These are phyloP conservation scores for Steinernema scapterisci DNA, from an alignment of 2,888 invertebrate species.

Conservation along the genomic window DNA sequence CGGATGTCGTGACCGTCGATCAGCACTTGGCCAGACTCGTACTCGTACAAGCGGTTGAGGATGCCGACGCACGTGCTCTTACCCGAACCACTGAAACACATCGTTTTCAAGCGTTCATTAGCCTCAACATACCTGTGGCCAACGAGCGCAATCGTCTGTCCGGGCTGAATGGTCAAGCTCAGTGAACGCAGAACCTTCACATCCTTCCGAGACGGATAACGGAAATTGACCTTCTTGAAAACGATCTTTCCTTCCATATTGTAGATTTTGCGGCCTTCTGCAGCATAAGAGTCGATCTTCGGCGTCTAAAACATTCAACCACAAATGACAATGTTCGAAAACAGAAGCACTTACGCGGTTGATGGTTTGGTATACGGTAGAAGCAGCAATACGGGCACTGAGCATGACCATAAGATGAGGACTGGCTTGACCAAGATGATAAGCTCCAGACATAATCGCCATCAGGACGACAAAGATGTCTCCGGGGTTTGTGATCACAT, in stretches of 20 bases:
- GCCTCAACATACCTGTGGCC: slow-evolving; percentile 71
- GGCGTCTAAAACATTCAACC: slow-evolving; percentile 41
- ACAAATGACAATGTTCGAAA: not conserved
- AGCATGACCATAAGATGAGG: slow-evolving; percentile 62
- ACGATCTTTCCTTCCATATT: slow-evolving; percentile 49
- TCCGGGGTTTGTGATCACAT: slow-evolving; percentile 38
- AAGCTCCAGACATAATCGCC: slow-evolving; percentile 47
- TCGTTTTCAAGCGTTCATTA: no score
- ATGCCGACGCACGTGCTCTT: slow-evolving; percentile 78
- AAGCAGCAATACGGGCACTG: slow-evolving; percentile 60
- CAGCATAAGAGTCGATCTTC: slow-evolving; percentile 53
- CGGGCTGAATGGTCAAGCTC: slow-evolving; percentile 65
- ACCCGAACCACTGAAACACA: slow-evolving; percentile 75
- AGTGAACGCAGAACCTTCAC: slow-evolving; percentile 37
- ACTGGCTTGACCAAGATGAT: slow-evolving; percentile 56
- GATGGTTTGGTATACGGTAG: slow-evolving; percentile 58
- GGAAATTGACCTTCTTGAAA: slow-evolving; percentile 59
- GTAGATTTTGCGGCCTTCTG: slow-evolving; percentile 43
- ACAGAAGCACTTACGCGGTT: slow-evolving; percentile 49
- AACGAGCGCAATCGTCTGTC: slow-evolving; percentile 68
- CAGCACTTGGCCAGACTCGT: slow-evolving; percentile 41
- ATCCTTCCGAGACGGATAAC: slow-evolving; percentile 54
- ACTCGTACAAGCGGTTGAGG: slow-evolving; percentile 72
- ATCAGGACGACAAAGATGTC: slow-evolving; percentile 43
- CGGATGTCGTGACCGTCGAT: slow-evolving; percentile 47